Percentiles rank a stretch among this genome's conserved stretches.
Conservation (phyloP, 2,888 invertebrate species). For the Bugulina stolonifera region DNA sequence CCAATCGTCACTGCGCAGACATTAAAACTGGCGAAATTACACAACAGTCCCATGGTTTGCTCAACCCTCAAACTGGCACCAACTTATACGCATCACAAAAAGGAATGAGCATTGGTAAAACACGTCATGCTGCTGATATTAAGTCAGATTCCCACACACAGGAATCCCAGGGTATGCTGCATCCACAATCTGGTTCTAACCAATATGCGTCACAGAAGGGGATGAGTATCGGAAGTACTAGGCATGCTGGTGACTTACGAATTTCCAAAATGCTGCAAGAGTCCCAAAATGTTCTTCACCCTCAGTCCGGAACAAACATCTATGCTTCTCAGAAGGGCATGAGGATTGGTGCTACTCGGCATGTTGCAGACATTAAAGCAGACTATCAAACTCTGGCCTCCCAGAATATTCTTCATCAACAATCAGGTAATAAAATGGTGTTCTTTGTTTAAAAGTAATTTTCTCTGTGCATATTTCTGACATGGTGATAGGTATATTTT, state of each 20-base stretch:
- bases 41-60: not conserved
- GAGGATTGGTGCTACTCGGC: not conserved
- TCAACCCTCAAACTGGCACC: constrained; percentile 33
- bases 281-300: not conserved
- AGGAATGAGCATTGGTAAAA: constrained; percentile 49
- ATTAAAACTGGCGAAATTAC: not conserved
- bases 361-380: not conserved
- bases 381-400: not conserved
- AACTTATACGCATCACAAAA: constrained; percentile 47
- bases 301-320: not conserved
- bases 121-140: constrained; percentile 47
- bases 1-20: not conserved
- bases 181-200: constrained; percentile 48
- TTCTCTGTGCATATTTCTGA: not conserved
- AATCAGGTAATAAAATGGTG: constrained; percentile 30
- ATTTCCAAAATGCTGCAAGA: not conserved
- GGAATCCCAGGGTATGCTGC: constrained; percentile 41
- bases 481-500: not conserved
- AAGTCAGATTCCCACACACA: constrained; percentile 41
- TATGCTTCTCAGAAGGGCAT: constrained; percentile 6
- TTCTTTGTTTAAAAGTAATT: not conserved
- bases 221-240: constrained; percentile 33
- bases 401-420: constrained; percentile 28
- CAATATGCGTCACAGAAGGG: constrained; percentile 47
- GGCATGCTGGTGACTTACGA: not conserved